A percentile compares a stretch with the other conserved stretches of the same genome.
Conservation (phyloP, 2,797 vertebrate genomes). For the Sphenopsis melanotis region DNA sequence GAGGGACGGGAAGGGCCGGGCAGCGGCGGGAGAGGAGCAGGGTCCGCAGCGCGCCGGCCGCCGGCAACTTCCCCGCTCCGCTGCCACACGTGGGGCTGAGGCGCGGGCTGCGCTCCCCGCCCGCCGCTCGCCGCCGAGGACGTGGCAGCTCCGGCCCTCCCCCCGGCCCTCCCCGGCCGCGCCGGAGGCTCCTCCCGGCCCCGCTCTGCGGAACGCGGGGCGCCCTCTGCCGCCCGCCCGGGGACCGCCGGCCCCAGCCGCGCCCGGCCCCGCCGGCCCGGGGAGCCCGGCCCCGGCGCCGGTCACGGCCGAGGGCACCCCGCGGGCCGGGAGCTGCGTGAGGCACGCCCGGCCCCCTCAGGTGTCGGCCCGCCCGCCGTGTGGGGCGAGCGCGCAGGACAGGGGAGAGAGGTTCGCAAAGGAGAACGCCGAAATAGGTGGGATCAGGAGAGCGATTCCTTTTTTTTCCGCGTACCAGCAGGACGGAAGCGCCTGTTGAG, state of each 20-base stretch:
- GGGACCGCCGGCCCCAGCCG: not conserved
- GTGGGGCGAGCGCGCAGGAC: not conserved
- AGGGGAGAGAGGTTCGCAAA: not conserved
- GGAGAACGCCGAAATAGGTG: not conserved
- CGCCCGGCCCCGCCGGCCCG: not conserved
- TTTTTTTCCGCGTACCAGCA: not conserved
- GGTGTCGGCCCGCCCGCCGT: too few relatives aligned
- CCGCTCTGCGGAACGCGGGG: slow-evolving; percentile 40
- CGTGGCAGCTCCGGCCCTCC: slow-evolving; percentile 27
- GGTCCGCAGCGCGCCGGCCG: not conserved
- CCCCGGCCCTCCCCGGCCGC: not conserved
- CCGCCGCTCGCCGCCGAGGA: slow-evolving; percentile 8
- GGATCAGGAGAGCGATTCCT: too few relatives aligned
- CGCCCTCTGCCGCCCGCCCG: slow-evolving; percentile 73
- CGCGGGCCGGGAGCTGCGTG: not conserved
- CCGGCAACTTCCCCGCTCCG: slow-evolving; percentile 64
- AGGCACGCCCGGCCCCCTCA: not conserved
- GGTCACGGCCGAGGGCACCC: rapidly evolving
- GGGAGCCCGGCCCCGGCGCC: not conserved
- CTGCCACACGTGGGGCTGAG: slow-evolving; percentile 19
- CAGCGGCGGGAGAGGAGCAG: not conserved
- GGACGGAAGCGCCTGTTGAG: not conserved
- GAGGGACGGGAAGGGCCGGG: not conserved
- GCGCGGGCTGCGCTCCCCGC: not conserved
- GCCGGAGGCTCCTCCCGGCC: slow-evolving; percentile 53